These are phyloP conservation scores for Heptranchias perlo DNA, from an alignment of 2,113 vertebrate species.

Conservation along the genomic window DNA sequence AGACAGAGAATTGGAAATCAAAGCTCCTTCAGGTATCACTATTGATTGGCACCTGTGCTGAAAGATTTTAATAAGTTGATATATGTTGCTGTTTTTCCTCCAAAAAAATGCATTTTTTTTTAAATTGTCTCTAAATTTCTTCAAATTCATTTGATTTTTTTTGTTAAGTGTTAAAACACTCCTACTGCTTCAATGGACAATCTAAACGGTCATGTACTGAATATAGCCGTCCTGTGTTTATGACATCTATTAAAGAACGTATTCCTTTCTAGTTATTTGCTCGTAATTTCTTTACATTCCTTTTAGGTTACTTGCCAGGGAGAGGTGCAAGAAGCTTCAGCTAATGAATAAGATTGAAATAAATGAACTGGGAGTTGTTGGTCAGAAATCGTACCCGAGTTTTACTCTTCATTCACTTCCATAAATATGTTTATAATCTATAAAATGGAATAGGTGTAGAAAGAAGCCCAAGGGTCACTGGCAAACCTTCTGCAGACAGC, in stretches of 20 bases:
- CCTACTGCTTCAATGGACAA: background rate
- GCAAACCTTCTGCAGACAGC: background rate
- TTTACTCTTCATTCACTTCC: constrained; percentile 59
- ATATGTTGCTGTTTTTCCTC: background rate
- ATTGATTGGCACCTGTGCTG: background rate
- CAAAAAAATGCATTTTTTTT: background rate
- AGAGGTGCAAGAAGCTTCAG: background rate
- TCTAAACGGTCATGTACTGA: background rate
- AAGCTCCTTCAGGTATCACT: background rate
- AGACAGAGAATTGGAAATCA: background rate
- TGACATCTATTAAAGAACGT: background rate
- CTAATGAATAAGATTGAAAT: constrained; percentile 46
- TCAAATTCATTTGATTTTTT: background rate
- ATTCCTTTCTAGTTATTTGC: background rate
- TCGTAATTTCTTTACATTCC: background rate
- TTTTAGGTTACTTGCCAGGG: background rate
- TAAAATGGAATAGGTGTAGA: constrained; percentile 61
- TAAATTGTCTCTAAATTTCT: background rate
- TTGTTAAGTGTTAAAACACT: background rate
- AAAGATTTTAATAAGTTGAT: background rate
- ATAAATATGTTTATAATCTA: constrained; percentile 72
- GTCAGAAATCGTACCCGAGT: constrained; percentile 54
- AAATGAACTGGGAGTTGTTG: constrained; percentile 57
- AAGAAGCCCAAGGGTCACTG: background rate
- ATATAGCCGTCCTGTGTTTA: background rate